Evolutionary conservation across 2,797 vertebrate species (phyloP).

Genomic region (Leptodactylus fallax): DNA sequence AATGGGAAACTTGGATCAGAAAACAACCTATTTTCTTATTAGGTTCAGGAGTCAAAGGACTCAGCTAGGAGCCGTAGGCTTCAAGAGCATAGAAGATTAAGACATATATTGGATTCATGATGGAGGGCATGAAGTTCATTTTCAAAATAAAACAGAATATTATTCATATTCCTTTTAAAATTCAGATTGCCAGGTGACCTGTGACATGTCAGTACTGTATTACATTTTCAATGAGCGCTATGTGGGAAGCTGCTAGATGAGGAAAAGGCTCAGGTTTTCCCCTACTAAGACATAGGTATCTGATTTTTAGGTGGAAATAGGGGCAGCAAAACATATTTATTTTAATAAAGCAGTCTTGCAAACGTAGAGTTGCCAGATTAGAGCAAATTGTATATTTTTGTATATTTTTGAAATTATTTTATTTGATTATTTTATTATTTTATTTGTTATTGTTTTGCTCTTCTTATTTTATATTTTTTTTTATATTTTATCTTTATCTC

Average conservation of each 20-base stretch:
- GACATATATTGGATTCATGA: conserved; percentile 99
- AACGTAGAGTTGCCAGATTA: conserved; percentile 27
- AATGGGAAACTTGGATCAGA: conserved; percentile 87
- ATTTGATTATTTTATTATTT: neutral
- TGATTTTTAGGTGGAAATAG: conserved; percentile 82
- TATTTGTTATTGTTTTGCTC: neutral
- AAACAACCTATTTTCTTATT: conserved; percentile 99
- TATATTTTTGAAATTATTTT: no score
- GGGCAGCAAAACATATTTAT: conserved; percentile 78
- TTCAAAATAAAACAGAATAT: conserved; percentile 99
- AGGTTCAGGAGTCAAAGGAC: conserved; percentile 98
- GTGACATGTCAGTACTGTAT: conserved; percentile 98
- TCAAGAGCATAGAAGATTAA: conserved; percentile 99
- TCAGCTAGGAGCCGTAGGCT: conserved; percentile 91
- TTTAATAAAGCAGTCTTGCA: conserved; percentile 77
- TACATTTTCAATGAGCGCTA: conserved; percentile 99
- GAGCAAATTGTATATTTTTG: no score
- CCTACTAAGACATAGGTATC: conserved; percentile 75
- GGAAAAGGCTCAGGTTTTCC: conserved; percentile 78
- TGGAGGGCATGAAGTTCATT: conserved; percentile 99
- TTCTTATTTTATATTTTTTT: neutral
- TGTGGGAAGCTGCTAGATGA: conserved; percentile 81
- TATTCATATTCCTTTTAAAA: conserved; percentile 99
- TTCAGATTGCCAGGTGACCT: conserved; percentile 99
- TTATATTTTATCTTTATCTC: neutral